Evolutionary conservation across 2,888 invertebrate genomes (phyloP).

Genomic region (Microctonus brassicae): DNA sequence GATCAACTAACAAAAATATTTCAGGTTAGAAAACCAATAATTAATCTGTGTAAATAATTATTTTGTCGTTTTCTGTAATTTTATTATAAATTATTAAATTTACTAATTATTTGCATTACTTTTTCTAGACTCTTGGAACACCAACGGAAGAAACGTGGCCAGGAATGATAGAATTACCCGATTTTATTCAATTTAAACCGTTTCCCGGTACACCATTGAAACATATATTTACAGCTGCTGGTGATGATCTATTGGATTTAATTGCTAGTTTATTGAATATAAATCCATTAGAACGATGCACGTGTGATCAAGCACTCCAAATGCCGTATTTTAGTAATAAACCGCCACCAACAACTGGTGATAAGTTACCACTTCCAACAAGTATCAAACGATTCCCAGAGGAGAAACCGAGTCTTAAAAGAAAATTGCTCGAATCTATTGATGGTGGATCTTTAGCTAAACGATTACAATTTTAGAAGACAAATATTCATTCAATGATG

Average conservation of each 20-base stretch:
- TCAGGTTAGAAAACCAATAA: constrained; percentile 73
- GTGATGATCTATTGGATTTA: constrained; percentile 89
- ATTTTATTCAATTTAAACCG: constrained; percentile 93
- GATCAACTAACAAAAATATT: constrained; percentile 97
- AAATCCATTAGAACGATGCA: constrained; percentile 86
- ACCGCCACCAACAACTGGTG: constrained; percentile 87
- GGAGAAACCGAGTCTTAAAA: constrained; percentile 80
- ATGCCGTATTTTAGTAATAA: constrained; percentile 93
- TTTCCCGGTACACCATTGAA: constrained; percentile 87
- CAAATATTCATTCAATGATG: background rate
- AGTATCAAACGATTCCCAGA: constrained; percentile 74
- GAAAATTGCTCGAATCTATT: constrained; percentile 80
- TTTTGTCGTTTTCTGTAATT: constrained; percentile 3
- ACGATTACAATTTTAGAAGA: constrained; percentile 75
- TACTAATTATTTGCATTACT: background rate
- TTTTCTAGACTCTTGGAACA: constrained; percentile 79
- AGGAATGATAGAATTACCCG: constrained; percentile 83
- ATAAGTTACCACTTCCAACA: constrained; percentile 84
- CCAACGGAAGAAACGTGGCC: constrained; percentile 95
- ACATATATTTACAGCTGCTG: constrained; percentile 95
- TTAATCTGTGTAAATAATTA: background rate
- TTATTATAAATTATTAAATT: background rate
- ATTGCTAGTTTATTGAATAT: constrained; percentile 83
- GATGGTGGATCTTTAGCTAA: constrained; percentile 80
- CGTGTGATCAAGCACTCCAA: constrained; percentile 86